Evolutionary conservation across 2,113 vertebrate genomes (phyloP), one percentile per base, ranked within the genome.

Genomic region (Morone chrysops): DNA sequence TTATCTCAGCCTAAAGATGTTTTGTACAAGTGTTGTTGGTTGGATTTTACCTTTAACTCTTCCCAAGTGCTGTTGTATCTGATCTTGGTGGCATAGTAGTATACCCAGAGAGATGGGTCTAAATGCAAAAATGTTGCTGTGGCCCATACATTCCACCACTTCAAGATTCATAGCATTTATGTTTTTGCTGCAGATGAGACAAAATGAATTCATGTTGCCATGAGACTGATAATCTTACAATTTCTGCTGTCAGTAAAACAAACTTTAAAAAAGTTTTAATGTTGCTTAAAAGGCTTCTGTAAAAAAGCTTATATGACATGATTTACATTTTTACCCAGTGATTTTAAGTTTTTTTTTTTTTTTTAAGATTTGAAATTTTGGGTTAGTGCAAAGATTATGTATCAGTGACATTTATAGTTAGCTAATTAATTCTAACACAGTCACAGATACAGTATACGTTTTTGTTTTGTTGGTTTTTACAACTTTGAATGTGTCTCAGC

Each of bases 41-140:
- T 47, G 45, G 12, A 47, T 18, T 75, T 75, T 17, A 36, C 48
- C 25, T 48, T 68, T 59, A 16, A 48, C 45, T 43, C 18, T 53
- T 68, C 53, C 54, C 22, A 78, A 68, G 53, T 74, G 70, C 50
- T 71, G 2, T 62, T 76, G 25, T 31, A 31, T 56, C 10, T 78
- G 62, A 56, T 68, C 16, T 13, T 25, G 6, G 17, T 51, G 36
- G 31, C 14, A 36, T 3, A 1, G 40, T 5, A 22, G 6, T 38
- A 18, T 4, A 48, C 43, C 45, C 13, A 6, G 43, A 67, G 43
- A 67, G 41, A 7, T 13, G 36, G 47, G 17, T 43, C 18, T 2
- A 14, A 45, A 22, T 36, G 9, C 22, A 56, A 50, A 11, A 20
- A 18, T 12, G 20, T 7, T 54, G 38, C 48, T 9, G 22, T 10